phyloP scores from a whole-genome alignment of 2,888 invertebrate species.

The Dilophus febrilis region DNA sequence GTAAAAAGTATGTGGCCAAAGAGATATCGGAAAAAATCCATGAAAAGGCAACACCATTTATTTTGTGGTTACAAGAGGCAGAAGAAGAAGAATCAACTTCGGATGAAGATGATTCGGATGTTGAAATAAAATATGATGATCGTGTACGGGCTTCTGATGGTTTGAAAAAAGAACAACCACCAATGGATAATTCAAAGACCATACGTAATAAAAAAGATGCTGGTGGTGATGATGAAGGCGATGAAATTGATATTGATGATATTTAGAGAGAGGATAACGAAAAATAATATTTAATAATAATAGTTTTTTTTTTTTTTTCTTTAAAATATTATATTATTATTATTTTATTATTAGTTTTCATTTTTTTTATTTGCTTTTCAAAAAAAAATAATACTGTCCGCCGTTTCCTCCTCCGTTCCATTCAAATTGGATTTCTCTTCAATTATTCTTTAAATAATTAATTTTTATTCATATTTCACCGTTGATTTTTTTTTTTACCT shows the following conservation, averaged over 20 bases:
- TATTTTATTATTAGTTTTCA: no score
- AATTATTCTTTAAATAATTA: no score
- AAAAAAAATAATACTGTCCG: no score
- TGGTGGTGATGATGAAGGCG: conserved; percentile 54
- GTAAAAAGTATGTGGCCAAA: conserved; percentile 83
- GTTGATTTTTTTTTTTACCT: no score
- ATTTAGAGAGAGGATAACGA: conserved; percentile 40
- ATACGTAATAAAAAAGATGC: conserved; percentile 31
- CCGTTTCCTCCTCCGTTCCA: no score
- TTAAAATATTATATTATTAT: no score
- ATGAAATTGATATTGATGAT: conserved; percentile 84
- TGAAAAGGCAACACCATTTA: conserved; percentile 78
- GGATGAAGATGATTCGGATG: conserved; percentile 52
- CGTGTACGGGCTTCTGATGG: conserved; percentile 63
- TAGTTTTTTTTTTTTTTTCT: no score
- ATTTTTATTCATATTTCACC: no score
- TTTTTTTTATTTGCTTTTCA: no score
- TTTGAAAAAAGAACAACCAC: conserved; percentile 39
- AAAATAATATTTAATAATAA: neutral
- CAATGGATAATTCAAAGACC: conserved; percentile 30
- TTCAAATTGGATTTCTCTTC: no score
- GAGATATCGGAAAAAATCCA: conserved; percentile 86
- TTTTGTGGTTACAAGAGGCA: conserved; percentile 94
- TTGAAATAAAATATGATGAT: conserved; percentile 76
- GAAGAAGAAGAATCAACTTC: conserved; percentile 82